Evolutionary conservation across 2,888 invertebrate genomes (phyloP), one percentile per base, ranked within the genome.

Genomic region (Tubulanus polymorphus): DNA sequence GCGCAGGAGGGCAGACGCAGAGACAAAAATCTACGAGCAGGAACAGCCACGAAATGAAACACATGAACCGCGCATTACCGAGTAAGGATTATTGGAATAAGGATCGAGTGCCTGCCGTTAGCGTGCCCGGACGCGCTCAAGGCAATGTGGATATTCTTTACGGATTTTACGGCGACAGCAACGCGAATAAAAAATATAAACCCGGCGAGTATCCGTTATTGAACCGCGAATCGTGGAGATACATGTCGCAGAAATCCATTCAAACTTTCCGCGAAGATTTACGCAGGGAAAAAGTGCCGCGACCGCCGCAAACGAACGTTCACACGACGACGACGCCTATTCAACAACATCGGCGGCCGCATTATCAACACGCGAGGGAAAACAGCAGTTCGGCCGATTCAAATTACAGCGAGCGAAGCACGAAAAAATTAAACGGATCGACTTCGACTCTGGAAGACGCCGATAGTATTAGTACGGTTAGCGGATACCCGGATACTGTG

Each of bases 101-200:
- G n/a, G n/a, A n/a, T n/a, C n/a, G n/a, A n/a, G n/a, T n/a, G n/a
- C n/a, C n/a, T n/a, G n/a, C n/a, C n/a, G n/a, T n/a, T n/a, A n/a
- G n/a, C n/a, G n/a, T n/a, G n/a, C n/a, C n/a, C n/a, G n/a, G n/a
- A n/a, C n/a, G n/a, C n/a, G n/a, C n/a, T n/a, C n/a, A n/a, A n/a
- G n/a, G n/a, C n/a, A n/a, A n/a, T 41, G 41, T 41, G 41, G 41
- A 41, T 41, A n/a, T n/a, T n/a, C 41, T 5, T 18, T 41, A 20
- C 41, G 41, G 41, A 41, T 41, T 41, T 20, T 41, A 41, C 18
- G 23, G 6, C 20, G 41, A 41, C 41, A 41, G 23, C 20, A n/a
- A n/a, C n/a, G n/a, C n/a, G n/a, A n/a, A n/a, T n/a, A n/a, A 20
- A 23, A 41, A 41, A 41, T 41, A 41, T 41, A 41, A 41, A 8